Conservation (phyloP, 2,797 vertebrate species). For the Chloroceryle amazona region DNA sequence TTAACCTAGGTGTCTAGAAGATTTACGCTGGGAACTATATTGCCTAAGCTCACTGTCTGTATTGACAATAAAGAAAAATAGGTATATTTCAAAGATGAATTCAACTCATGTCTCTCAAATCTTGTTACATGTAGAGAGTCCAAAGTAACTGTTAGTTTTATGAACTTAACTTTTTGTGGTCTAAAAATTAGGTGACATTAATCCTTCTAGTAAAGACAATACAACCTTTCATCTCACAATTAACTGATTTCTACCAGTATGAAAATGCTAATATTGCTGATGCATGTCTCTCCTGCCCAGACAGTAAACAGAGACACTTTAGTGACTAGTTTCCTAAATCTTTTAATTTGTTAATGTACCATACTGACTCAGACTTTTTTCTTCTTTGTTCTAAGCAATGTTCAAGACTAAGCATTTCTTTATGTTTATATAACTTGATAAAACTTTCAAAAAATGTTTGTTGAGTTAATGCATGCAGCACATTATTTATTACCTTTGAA, state of each 20-base stretch:
- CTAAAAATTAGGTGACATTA: background rate
- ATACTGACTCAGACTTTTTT: background rate
- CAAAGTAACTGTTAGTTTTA: background rate
- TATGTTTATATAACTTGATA: background rate
- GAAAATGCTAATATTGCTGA: background rate
- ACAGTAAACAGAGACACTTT: background rate
- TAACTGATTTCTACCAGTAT: background rate
- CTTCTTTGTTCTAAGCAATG: background rate
- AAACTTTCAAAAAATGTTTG: background rate
- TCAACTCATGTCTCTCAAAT: background rate
- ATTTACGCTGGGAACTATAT: background rate
- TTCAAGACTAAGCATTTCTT: background rate
- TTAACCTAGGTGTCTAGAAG: background rate
- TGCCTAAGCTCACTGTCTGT: background rate
- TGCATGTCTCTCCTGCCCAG: background rate
- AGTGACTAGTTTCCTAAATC: background rate
- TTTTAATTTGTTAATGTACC: background rate
- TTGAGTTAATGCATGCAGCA: background rate
- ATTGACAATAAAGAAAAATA: background rate
- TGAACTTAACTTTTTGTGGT: background rate
- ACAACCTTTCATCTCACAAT: background rate
- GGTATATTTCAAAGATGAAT: background rate
- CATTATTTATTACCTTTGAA: background rate
- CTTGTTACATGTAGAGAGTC: background rate
- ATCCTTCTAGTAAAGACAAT: background rate